Percentiles rank a stretch among this genome's conserved stretches.
phyloP scores from a whole-genome alignment of 2,888 invertebrate species.

The Oeneis ivallda region DNA sequence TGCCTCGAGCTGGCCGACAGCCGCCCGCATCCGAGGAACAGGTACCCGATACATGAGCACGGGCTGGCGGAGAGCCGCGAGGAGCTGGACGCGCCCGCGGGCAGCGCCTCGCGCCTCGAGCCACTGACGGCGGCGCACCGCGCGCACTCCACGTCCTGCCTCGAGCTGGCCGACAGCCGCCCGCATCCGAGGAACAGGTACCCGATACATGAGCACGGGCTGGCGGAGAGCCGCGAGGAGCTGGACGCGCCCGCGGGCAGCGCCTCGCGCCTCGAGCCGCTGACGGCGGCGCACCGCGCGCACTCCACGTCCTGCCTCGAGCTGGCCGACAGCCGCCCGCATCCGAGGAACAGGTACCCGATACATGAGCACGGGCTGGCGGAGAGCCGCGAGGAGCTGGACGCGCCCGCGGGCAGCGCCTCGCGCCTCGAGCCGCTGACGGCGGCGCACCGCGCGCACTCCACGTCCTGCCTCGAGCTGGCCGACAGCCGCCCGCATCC shows the following conservation, averaged over 20 bases:
- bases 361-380: conserved; percentile 71
- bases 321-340: conserved; percentile 61
- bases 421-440: conserved; percentile 62
- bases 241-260: conserved; percentile 54
- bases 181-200: conserved; percentile 51
- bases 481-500: conserved; percentile 56
- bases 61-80: conserved; percentile 71
- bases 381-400: conserved; percentile 71
- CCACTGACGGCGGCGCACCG: conserved; percentile 72
- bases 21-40: conserved; percentile 52
- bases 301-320: conserved; percentile 86
- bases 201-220: conserved; percentile 65
- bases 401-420: conserved; percentile 48
- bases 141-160: conserved; percentile 85
- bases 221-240: conserved; percentile 72
- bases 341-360: conserved; percentile 49
- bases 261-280: conserved; percentile 57
- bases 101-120: conserved; percentile 54
- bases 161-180: conserved; percentile 76
- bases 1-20: conserved; percentile 81
- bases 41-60: conserved; percentile 60
- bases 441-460: conserved; percentile 81
- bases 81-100: conserved; percentile 57
- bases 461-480: conserved; percentile 85
- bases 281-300: conserved; percentile 76